Base-by-base conservation (phyloP, 1,140 invertebrate genomes). In the Andrena cerasifolii region DNA sequence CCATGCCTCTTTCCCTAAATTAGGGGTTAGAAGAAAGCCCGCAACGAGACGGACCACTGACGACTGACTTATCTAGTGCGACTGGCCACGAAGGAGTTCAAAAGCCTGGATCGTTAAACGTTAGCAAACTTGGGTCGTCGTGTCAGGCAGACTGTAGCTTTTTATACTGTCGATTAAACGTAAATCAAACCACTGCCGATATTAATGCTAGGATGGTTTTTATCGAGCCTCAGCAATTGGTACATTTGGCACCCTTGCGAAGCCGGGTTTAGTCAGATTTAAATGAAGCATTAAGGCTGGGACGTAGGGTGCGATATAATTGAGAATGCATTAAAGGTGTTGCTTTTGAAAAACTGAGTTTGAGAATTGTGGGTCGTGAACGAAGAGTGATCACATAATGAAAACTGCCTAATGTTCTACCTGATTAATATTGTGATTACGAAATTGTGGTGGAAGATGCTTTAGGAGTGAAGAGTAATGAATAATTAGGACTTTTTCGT, bases 1-100 rank as follows among this genome's bases (percentile, higher is more conserved):
- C 67, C 86, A 84, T 47, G 47, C 71, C 47, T 76, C 71, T 78
- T 80, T 80, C 73, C 62, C 31, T 47, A 26, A 78, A 73, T 84
- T 65, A 80, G 33, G 47, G 31, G 18, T 18, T 33, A 24, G 53
- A 53, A 76, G 76, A 67, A 79, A 83, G 76, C 33, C 49, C 65
- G 0, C n/a, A 36, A 6, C 3, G 16, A 6, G 1, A 33, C 21
- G 2, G 4, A 8, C 47, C 0, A 33, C 0, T 16, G 45, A 45
- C 28, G 3, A 24, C 18, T 36, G 16, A 43, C n/a, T 31, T 8
- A 18, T 47, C 53, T 31, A 3, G 4, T 3, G 14, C 1, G 21
- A 47, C 26, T 53, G 8, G 8, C 2, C 47, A 16, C 40, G 26
- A 10, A 21, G 10, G 18, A 40, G 0, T 24, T 5, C 12, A 24